A percentile compares a stretch with the other conserved stretches of the same genome.
phyloP scores from a whole-genome alignment of 2,797 vertebrate species.

The Serranus cabrilla region DNA sequence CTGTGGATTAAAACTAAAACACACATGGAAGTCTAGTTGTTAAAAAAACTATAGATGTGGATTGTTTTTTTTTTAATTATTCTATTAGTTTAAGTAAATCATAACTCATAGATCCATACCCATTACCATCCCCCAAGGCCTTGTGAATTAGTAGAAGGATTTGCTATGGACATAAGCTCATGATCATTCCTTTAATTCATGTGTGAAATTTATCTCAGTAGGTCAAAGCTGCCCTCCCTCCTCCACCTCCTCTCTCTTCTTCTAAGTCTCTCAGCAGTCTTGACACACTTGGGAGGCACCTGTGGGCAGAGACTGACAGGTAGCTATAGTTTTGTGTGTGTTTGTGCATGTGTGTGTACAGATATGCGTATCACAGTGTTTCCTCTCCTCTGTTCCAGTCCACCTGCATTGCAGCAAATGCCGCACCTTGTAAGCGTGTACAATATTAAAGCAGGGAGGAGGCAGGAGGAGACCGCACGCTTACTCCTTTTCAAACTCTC shows the following conservation, averaged over 20 bases:
- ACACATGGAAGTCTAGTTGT: too few species aligned
- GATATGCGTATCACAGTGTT: constrained; percentile 59
- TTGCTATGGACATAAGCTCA: too few species aligned
- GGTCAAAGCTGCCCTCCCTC: constrained; percentile 42
- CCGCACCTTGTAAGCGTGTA: constrained; percentile 19
- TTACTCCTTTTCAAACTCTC: background rate
- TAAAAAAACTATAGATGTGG: background rate
- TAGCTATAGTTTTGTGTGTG: constrained; percentile 33
- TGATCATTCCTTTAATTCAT: too few species aligned
- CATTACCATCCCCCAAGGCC: too few species aligned
- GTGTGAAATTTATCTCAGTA: constrained; percentile 23
- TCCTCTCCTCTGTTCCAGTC: constrained; percentile 42
- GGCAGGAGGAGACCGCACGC: background rate
- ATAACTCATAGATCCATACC: too few species aligned
- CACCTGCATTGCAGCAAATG: constrained; percentile 62
- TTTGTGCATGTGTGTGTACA: constrained; percentile 31
- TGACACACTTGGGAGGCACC: constrained; percentile 49
- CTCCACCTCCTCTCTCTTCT: constrained; percentile 44
- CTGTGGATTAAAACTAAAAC: too few species aligned
- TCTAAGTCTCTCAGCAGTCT: constrained; percentile 38
- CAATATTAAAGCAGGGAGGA: constrained; percentile 28
- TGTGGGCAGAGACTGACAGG: constrained; percentile 61
- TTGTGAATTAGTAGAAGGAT: too few species aligned
- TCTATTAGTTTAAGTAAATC: too few species aligned
- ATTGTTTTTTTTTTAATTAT: background rate